Base-by-base conservation (phyloP, 1,140 invertebrate genomes). In the Limonius californicus region DNA sequence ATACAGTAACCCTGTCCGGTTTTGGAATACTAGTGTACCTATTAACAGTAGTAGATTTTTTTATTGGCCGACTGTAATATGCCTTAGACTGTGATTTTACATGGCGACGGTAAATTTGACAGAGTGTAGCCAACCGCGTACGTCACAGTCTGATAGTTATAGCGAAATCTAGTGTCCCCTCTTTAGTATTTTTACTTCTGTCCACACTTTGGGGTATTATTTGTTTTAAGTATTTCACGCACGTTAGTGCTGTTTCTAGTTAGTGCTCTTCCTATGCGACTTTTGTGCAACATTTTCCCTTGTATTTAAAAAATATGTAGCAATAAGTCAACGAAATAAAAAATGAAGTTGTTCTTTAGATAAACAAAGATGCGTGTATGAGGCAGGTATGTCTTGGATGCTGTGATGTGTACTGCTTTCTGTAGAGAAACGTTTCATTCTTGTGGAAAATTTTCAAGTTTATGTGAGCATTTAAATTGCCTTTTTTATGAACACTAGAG, bases 201-300 rank as follows among this genome's bases (percentile, higher is more conserved):
- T 65, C 60, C 45, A 59, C 54, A 65, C 59, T 62, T 60, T 65
- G 61, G 64, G 64, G 59, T 62, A 57, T 43, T 59, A 65, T 65
- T 65, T 65, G 60, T 65, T 65, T 7, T 59, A 62, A 54, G 64
- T 65, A 47, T 27, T 50, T 47, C 18, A 45, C 39, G 32, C 54
- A 57, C 11, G 54, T 57, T 35, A 14, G 30, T 27, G 23, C 23
- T 27, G 23, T 27, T 27, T 27, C 9, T 27, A 27, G 23, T 27
- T 27, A n/a, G n/a, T n/a, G n/a, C n/a, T n/a, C n/a, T n/a, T n/a
- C n/a, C n/a, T n/a, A n/a, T n/a, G n/a, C n/a, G n/a, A n/a, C n/a
- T n/a, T n/a, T n/a, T n/a, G n/a, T n/a, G n/a, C n/a, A n/a, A n/a
- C n/a, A n/a, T n/a, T n/a, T n/a, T n/a, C n/a, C n/a, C n/a, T n/a